Evolutionary conservation across 2,888 invertebrate species (phyloP), one percentile per base, ranked within the genome.

Genomic region (Cheilosia grossa): DNA sequence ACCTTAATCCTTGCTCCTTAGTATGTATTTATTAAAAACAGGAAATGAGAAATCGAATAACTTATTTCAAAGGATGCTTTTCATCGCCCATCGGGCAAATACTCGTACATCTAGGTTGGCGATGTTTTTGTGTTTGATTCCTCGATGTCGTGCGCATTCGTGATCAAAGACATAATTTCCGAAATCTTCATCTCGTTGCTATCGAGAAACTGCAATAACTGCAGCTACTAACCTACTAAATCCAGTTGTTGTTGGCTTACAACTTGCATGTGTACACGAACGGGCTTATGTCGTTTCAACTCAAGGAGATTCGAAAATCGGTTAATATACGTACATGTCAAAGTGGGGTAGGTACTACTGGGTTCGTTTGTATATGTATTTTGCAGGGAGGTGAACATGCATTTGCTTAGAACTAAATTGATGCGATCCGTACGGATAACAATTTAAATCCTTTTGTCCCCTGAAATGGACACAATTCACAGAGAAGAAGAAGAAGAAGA

Each of bases 361-460:
- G 10, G 17, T 47, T 17, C 19, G 2, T 42, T 2, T 40, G 4
- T 6, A 13, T 9, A 13, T 9, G 59, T 42, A 40, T 77, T 44
- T 53, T 69, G 63, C 33, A 37, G 49, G 58, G 58, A 72, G 70
- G 59, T 59, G 58, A 66, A 66, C 82, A 72, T 82, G 70, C 66
- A 78, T 82, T 82, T 77, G 61, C 53, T 72, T 66, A 78, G 33
- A 72, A 78, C 40, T 42, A 72, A 82, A 72, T 72, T 82, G 78
- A 78, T 78, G 78, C 54, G 72, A 82, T 78, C 59, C 78, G 54
- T 72, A 66, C 33, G 66, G 78, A 82, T 82, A 78, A 82, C 82
- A 82, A 61, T 78, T 54, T 61, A 70, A 77, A 82, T 82, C 77
- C 77, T 72, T 77, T 81, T 75, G 69, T 70, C 77, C 70, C 40